phyloP scores from a whole-genome alignment of 2,113 vertebrate genomes.

The Sardina pilchardus region DNA sequence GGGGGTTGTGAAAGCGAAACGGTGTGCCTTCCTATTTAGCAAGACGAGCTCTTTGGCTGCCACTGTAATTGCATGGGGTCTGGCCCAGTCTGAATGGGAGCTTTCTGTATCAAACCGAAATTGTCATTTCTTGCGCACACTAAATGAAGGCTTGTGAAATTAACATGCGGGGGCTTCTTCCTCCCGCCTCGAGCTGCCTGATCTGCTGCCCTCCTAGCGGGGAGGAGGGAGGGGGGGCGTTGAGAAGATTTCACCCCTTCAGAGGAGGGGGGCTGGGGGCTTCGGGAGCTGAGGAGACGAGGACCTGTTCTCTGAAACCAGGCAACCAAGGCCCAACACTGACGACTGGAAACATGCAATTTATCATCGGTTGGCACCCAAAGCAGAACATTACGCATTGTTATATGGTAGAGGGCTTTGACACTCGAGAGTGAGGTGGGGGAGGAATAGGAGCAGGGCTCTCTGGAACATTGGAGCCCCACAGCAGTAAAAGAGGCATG shows the following conservation, averaged over 20 bases:
- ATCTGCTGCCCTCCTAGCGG: not conserved
- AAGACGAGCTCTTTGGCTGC: slow-evolving; percentile 1
- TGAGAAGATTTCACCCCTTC: too few relatives aligned
- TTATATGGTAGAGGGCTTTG: slow-evolving; percentile 1
- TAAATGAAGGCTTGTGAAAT: not conserved
- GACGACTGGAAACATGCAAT: slow-evolving; percentile 18
- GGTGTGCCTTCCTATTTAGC: not conserved
- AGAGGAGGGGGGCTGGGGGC: not conserved
- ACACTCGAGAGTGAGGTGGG: not conserved
- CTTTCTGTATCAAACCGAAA: slow-evolving; percentile 25
- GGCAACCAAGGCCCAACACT: not conserved
- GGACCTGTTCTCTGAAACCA: not conserved
- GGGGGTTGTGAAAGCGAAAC: not conserved
- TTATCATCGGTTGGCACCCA: slow-evolving; percentile 3
- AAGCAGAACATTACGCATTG: slow-evolving; percentile 18
- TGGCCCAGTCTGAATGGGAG: not conserved
- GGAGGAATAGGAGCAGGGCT: not conserved
- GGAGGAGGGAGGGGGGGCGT: not conserved
- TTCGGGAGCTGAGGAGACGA: not conserved
- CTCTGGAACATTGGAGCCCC: slow-evolving; percentile 3
- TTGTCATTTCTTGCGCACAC: slow-evolving; percentile 15
- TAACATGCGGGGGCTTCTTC: not conserved
- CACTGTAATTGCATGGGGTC: slow-evolving; percentile 11
- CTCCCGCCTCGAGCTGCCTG: not conserved
- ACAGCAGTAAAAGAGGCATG: not conserved